Evolutionary conservation across 2,797 vertebrate species (phyloP).

Genomic region (Gallinago nigripennis): DNA sequence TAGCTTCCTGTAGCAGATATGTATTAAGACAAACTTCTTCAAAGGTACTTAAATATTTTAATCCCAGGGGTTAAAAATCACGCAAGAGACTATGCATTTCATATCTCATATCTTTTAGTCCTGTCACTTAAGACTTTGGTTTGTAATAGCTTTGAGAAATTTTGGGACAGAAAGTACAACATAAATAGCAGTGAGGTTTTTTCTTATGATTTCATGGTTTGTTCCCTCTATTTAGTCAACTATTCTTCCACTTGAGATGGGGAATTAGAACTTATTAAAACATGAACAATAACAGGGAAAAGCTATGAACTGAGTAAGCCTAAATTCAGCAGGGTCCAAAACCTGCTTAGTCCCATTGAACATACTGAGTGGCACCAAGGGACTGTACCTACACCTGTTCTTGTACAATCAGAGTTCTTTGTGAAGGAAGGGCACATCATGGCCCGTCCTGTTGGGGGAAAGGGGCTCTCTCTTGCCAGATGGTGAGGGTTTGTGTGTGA

Average conservation of each 20-base stretch:
- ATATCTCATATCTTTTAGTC: neutral
- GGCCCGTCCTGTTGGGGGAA: neutral
- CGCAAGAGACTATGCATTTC: neutral
- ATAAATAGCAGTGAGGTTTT: neutral
- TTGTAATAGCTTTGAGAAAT: neutral
- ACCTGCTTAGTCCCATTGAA: neutral
- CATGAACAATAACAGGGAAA: neutral
- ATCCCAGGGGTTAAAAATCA: neutral
- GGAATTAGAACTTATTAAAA: neutral
- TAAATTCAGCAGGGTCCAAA: neutral
- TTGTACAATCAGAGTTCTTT: neutral
- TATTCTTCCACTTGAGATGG: neutral
- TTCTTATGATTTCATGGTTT: neutral
- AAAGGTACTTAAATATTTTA: neutral
- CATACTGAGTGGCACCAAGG: neutral
- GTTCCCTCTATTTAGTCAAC: conserved; percentile 9
- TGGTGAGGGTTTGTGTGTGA: neutral
- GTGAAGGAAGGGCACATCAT: fast-evolving
- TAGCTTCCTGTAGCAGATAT: neutral
- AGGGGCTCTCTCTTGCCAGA: neutral
- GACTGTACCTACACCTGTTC: neutral
- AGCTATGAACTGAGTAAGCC: neutral
- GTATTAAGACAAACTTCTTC: neutral
- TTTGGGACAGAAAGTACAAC: neutral
- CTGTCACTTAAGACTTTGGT: neutral